Evolutionary conservation across 2,888 invertebrate genomes (phyloP), one percentile per base, ranked within the genome.

Genomic region (Aphrophora alni): DNA sequence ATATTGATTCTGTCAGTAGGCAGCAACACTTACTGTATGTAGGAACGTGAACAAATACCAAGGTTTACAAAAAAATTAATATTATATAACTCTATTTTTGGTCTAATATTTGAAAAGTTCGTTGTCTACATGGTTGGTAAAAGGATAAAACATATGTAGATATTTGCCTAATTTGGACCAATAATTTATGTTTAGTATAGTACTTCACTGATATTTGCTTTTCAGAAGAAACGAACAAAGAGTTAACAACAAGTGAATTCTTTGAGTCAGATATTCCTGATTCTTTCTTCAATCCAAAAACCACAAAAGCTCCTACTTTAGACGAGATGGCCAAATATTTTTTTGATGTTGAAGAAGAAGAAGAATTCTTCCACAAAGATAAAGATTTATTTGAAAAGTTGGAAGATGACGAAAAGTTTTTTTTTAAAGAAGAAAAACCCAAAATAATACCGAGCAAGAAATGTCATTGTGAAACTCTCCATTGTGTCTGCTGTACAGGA

Each of bases 351-450:
- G 17, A 27, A 26, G 71, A 71, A 44, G 77, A 71, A 26, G 77
- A 77, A 14, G 38, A 25, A 21, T 71, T 77, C 26, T 77, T 77
- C 44, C 33, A 69, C 25, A 44, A 77, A 38, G 77, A 77, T n/a
- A 70, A 77, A 71, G 77, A 77, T 26, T 71, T 77, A 38, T 77
- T 77, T 71, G 77, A 77, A 24, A 70, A 71, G 38, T 71, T 77
- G 77, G 71, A 71, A 26, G 71, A 70, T n/a, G 71, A 77, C 25
- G 77, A 77, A 38, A 71, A 70, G 44, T 77, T 77, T 69, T 77
- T 77, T 44, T 77, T 71, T 33, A 77, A 71, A 44, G 27, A 77
- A n/a, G 38, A 71, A 71, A 27, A 14, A 44, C 44, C 44, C 2
- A 44, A 10, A 17, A 12, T 8, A 17, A 10, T 12, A 8, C 44